A percentile compares a stretch with the other conserved stretches of the same genome.
These are phyloP conservation scores for Thomomys bottae DNA, from an alignment of 2,113 vertebrate species.

Conservation along the genomic window DNA sequence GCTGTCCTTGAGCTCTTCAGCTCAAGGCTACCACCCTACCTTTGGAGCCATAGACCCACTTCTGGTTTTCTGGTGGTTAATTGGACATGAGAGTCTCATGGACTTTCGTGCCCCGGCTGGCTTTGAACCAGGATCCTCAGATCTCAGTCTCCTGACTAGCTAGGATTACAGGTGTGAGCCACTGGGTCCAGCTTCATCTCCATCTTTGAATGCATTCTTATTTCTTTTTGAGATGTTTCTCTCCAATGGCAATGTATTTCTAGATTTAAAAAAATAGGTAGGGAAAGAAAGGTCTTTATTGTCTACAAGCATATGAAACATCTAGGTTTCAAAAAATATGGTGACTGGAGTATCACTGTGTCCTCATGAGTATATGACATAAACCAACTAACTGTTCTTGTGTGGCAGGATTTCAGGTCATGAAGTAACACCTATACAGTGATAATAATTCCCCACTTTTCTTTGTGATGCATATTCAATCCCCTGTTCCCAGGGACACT, in stretches of 20 bases:
- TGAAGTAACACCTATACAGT: background rate
- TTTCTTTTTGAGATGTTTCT: background rate
- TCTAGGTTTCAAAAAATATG: background rate
- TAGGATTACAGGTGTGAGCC: no score
- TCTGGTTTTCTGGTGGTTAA: no score
- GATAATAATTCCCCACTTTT: background rate
- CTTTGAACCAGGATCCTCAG: no score
- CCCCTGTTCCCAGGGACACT: no score
- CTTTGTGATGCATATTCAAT: background rate
- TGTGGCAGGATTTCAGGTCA: background rate
- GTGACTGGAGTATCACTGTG: background rate
- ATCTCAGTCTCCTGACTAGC: no score
- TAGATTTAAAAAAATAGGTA: background rate
- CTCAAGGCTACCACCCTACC: no score
- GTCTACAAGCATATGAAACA: background rate
- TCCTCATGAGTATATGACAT: background rate
- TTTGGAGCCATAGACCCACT: no score
- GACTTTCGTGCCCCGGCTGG: no score
- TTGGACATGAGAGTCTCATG: no score
- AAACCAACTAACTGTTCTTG: background rate
- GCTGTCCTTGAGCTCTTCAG: no score
- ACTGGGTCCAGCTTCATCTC: no score
- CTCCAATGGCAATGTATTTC: background rate
- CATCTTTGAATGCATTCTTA: background rate
- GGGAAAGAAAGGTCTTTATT: background rate